These are phyloP conservation scores for Drosophila bipectinata DNA, from an alignment of 1,140 invertebrate species.

Conservation along the genomic window DNA sequence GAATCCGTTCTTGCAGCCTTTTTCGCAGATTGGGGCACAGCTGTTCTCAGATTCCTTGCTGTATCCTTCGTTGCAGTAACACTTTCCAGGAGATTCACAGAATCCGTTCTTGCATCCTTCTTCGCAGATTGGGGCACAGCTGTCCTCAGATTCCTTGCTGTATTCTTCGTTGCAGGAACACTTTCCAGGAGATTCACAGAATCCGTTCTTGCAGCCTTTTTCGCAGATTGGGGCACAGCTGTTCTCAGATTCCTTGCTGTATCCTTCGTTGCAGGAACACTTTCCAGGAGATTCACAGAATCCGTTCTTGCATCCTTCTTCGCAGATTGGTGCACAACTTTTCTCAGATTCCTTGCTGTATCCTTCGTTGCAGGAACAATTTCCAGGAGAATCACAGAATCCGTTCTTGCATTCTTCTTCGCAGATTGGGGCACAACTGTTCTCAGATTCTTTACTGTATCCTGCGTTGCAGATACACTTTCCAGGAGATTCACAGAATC, in stretches of 20 bases:
- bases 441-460: neutral
- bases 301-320: conserved; percentile 22
- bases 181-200: conserved; percentile 19
- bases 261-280: conserved; percentile 17
- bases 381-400: conserved; percentile 11
- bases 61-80: conserved; percentile 21
- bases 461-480: conserved; percentile 14
- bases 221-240: conserved; percentile 25
- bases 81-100: conserved; percentile 23
- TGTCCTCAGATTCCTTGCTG: neutral
- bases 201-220: conserved; percentile 36
- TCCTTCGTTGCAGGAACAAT: conserved; percentile 15
- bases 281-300: conserved; percentile 15
- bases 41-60: neutral
- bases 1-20: neutral
- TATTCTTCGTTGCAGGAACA: conserved; percentile 31
- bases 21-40: neutral
- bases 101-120: conserved; percentile 28
- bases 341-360: neutral
- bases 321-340: conserved; percentile 3
- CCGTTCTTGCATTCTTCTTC: conserved; percentile 16
- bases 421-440: conserved; percentile 12
- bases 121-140: conserved; percentile 14
- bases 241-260: neutral
- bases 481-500: conserved; percentile 17